Conservation (phyloP, 2,797 vertebrate genomes). For the Notoglanidium macrostoma region DNA sequence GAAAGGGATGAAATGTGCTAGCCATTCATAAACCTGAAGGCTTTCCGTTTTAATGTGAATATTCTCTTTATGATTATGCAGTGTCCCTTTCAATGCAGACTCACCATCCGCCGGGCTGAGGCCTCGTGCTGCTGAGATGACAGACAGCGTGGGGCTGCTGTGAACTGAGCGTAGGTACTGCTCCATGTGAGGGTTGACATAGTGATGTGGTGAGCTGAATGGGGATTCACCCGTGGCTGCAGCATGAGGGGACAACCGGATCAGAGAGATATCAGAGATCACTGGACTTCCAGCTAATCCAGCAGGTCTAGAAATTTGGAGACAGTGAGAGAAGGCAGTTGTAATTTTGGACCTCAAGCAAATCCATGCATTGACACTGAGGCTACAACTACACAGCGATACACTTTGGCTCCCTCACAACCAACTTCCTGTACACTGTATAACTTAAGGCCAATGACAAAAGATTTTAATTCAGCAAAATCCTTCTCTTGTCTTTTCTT, state of each 20-base stretch:
- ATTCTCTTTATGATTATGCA: background rate
- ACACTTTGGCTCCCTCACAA: constrained; percentile 5
- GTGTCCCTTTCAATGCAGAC: constrained; percentile 49
- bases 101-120: constrained; percentile 94
- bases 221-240: constrained; percentile 82
- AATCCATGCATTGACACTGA: constrained; percentile 22
- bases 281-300: constrained; percentile 89
- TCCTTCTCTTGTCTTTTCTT: background rate
- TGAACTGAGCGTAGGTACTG: constrained; percentile 96
- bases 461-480: constrained; percentile 14
- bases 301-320: constrained; percentile 79
- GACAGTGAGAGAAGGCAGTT: background rate
- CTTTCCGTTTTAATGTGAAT: constrained; percentile 14
- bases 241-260: constrained; percentile 89
- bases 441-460: constrained; percentile 26
- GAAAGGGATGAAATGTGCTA: constrained; percentile 3
- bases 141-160: constrained; percentile 90
- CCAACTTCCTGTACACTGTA: background rate
- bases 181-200: constrained; percentile 93
- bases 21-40: constrained; percentile 9
- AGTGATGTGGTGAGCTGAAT: constrained; percentile 87
- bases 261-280: constrained; percentile 95
- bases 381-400: background rate
- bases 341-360: constrained; percentile 1
- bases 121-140: constrained; percentile 93